Conservation (phyloP, 2,113 vertebrate genomes). For the Numenius arquata region DNA sequence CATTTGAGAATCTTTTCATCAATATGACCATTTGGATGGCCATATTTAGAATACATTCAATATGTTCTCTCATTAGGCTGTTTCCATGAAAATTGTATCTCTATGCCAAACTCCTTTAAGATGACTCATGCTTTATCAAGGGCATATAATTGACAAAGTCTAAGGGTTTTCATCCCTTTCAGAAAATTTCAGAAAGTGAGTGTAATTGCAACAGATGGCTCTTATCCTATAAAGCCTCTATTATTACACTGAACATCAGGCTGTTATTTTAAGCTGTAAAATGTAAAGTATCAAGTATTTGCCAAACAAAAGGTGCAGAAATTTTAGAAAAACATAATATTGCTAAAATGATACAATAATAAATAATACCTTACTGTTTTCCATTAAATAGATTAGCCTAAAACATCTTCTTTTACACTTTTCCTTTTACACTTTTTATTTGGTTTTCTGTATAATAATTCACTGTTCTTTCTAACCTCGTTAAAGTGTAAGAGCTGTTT, state of each 20-base stretch:
- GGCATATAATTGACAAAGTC: neutral
- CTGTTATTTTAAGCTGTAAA: neutral
- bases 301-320: neutral
- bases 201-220: neutral
- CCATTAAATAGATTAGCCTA: neutral
- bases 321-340: neutral
- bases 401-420: neutral
- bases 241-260: neutral
- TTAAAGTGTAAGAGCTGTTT: conserved; percentile 20
- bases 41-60: conserved; percentile 13
- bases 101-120: conserved; percentile 20
- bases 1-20: neutral
- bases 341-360: conserved; percentile 7
- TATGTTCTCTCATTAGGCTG: neutral
- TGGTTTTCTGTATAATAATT: neutral
- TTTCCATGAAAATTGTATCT: neutral
- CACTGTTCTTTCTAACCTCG: neutral
- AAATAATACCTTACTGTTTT: neutral
- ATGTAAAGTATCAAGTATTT: neutral
- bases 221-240: neutral
- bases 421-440: conserved; percentile 27
- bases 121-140: conserved; percentile 14
- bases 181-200: conserved; percentile 19
- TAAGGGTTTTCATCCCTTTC: neutral
- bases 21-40: neutral